phyloP scores from a whole-genome alignment of 2,888 invertebrate species.

The Zygothrica quintamaculata region DNA sequence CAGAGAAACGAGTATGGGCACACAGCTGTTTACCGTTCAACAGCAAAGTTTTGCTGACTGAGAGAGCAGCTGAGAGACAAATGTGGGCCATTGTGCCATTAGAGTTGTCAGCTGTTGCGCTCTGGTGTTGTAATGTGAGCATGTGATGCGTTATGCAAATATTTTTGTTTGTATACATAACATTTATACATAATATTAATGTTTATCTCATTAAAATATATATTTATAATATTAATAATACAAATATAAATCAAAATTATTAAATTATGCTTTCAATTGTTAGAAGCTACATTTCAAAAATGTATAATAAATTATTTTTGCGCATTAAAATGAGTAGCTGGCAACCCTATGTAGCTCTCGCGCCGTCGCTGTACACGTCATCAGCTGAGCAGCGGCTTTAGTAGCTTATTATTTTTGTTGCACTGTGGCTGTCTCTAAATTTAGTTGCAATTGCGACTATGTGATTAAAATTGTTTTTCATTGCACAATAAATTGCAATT shows the following conservation, averaged over 20 bases:
- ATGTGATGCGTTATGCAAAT: no score
- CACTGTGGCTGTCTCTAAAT: constrained; percentile 28
- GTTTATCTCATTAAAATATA: no score
- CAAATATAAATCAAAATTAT: no score
- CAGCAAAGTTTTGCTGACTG: constrained; percentile 49
- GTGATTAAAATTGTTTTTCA: constrained; percentile 12
- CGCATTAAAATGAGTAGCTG: constrained; percentile 16
- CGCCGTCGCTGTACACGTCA: constrained; percentile 73
- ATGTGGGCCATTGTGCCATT: neutral
- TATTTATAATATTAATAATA: no score
- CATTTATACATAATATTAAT: neutral
- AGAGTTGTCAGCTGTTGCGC: constrained; percentile 49
- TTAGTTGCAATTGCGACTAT: constrained; percentile 36
- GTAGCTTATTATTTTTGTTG: constrained; percentile 50
- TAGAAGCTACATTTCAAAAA: no score
- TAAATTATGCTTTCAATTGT: no score
- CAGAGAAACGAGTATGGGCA: constrained; percentile 6
- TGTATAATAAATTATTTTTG: neutral
- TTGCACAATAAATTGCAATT: constrained; percentile 32
- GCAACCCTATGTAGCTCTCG: constrained; percentile 56
- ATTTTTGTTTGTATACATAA: no score
- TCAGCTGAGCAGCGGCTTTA: constrained; percentile 61
- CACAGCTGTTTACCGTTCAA: constrained; percentile 60
- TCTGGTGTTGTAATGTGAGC: neutral
- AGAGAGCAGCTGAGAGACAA: constrained; percentile 25